These are phyloP conservation scores for Corvus moneduloides DNA, from an alignment of 2,113 vertebrate species.

Conservation along the genomic window DNA sequence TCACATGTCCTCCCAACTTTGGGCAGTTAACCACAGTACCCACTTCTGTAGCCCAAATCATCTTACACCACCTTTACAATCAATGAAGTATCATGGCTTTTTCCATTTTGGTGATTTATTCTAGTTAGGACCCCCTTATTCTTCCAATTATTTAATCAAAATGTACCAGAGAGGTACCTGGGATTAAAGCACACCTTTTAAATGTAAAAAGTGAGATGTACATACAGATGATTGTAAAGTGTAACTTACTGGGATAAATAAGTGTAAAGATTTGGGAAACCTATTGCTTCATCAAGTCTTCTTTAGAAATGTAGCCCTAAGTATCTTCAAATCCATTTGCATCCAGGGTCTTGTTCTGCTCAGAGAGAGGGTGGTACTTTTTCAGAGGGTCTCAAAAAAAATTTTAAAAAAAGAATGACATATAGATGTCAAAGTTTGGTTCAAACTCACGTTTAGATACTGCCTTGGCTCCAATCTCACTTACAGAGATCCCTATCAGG, in stretches of 20 bases:
- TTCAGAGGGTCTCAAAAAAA: background rate
- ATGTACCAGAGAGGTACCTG: background rate
- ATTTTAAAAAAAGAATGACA: background rate
- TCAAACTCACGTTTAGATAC: background rate
- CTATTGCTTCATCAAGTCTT: background rate
- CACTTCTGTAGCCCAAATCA: background rate
- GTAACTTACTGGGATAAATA: background rate
- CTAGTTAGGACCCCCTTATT: background rate
- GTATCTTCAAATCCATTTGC: background rate
- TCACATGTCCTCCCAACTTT: background rate
- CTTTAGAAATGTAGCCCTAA: background rate
- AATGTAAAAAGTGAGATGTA: background rate
- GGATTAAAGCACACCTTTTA: background rate
- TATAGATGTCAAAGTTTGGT: background rate
- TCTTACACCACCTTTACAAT: background rate
- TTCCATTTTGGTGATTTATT: background rate
- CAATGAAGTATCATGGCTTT: background rate
- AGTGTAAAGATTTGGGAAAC: background rate
- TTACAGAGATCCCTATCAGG: background rate
- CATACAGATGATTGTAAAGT: accelerated
- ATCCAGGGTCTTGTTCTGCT: background rate
- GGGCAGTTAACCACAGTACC: background rate
- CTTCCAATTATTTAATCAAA: background rate
- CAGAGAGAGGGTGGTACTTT: background rate
- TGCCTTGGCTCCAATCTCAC: background rate